Base-by-base conservation (phyloP, 35 echinoderm and acorn worm species). In the Stichopus chloronotus region DNA sequence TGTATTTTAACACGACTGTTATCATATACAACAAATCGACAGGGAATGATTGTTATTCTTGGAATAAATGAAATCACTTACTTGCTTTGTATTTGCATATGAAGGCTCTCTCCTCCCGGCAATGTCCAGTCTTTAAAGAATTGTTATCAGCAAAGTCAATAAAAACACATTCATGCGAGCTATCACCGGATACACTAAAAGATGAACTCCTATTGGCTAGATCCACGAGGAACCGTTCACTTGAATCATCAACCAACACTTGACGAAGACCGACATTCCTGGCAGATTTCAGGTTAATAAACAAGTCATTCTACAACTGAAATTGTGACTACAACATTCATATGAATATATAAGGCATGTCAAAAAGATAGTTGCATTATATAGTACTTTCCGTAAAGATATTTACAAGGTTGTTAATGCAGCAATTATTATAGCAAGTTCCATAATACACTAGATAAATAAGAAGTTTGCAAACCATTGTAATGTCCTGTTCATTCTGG, bases 111-210 rank as follows among this genome's bases (percentile, higher is more conserved):
- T 57, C 17, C 9, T 55, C 14, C 5, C 19, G 14, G n/a, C 80
- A 83, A 13, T 83, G 25, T 43, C 80, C 80, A 83, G 43, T 55
- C 19, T 83, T 83, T 10, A 83, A 55, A 55, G 9, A 53, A 56
- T 43, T 83, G 53, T 83, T 83, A 17, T 55, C 53, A 55, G 19
- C 52, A 55, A 83, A 83, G 52, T 83, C 80, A 83, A 83, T 83
- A 16, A 83, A 83, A 12, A 55, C 80, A 20, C 80, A 83, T 6
- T 83, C 80, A 83, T 55, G 80, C 55, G 80, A 65, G 11, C 11
- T 19, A 65, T 65, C 61, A 65, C 61, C 61, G 11, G 61, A 65
- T 19, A 65, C 11, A 14, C 19, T 11, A 11, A 11, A 10, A 19
- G 11, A 11, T 65, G 19, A 11, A 65, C 11, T 65, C 61, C 61